Base-by-base conservation (phyloP, 2,113 vertebrate genomes). In the Mirza zaza region DNA sequence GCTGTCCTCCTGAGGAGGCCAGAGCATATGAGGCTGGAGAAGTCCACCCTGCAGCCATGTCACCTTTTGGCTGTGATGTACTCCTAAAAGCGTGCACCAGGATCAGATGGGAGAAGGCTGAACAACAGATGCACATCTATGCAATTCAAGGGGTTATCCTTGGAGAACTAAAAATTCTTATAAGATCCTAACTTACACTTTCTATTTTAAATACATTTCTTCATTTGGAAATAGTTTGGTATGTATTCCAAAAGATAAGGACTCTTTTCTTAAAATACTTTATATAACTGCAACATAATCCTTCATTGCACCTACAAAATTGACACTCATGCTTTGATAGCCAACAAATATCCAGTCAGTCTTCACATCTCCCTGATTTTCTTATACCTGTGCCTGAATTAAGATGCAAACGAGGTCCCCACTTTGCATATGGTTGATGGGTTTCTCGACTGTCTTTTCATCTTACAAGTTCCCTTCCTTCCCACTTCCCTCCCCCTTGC, bases 21-120 rank as follows among this genome's bases (percentile, higher is more conserved):
- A 23, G 71, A 9, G 34, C 25, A 17, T 34, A 6, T 0, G 3
- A 39, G 34, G 8, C 63, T 42, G 17, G 34, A 17, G 18, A 34
- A 17, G 29, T 21, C 39, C 20, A 7, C 42, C n/a, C 25, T 6
- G 45, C n/a, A 67, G 87, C 25, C 27, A n/a, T 8, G 10, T 11
- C 1, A 1, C 17, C n/a, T 34, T 42, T n/a, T 21, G 13, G 27
- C 32, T 45, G 4, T 27, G 4, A 34, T 1, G 9, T 3, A 3
- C 42, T 5, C 87, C 70, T 79, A 29, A 32, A 45, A 27, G 1
- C 0, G 0, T 10, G 13, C 25, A 1, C 52, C 6, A n/a, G 27
- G 25, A 17, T 34, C 70, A 17, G 20, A 48, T 1, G 0, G 7
- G 18, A 76, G 59, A n/a, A 48, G 15, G 11, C 15, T 0, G 59